Conservation (phyloP, 2,797 vertebrate species). For the Microchirus variegatus region DNA sequence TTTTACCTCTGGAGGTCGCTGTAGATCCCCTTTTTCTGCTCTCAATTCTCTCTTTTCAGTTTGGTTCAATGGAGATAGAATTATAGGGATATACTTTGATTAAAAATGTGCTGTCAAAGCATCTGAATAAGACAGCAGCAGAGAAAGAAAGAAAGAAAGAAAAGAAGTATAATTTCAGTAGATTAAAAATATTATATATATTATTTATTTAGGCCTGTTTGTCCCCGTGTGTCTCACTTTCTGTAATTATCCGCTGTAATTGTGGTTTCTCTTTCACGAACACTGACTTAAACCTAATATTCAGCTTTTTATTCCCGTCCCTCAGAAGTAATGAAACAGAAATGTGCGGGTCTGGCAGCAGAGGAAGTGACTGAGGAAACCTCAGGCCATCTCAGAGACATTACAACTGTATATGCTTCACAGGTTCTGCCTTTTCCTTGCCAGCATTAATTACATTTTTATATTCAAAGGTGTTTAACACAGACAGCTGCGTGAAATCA, state of each 20-base stretch:
- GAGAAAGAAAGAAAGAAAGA: neutral
- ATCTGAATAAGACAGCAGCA: neutral
- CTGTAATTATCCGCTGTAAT: neutral
- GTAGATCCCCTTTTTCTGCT: slow-evolving; percentile 75
- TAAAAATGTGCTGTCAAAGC: neutral
- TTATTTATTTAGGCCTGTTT: neutral
- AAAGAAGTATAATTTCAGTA: neutral
- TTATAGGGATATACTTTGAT: slow-evolving; percentile 17
- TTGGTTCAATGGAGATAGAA: slow-evolving; percentile 1
- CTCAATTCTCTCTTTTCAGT: slow-evolving; percentile 2
- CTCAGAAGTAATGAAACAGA: slow-evolving; percentile 34
- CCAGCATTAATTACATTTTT: slow-evolving; percentile 57
- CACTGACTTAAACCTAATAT: neutral
- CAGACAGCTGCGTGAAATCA: slow-evolving; percentile 47
- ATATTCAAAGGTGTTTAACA: slow-evolving; percentile 41
- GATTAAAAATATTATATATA: too few relatives aligned
- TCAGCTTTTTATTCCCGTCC: slow-evolving; percentile 15
- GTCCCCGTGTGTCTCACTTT: slow-evolving; percentile 3
- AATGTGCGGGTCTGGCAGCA: slow-evolving; percentile 35
- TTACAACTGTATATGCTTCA: slow-evolving; percentile 32
- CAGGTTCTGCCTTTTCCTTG: slow-evolving; percentile 31
- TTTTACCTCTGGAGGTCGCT: slow-evolving; percentile 85
- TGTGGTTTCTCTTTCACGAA: neutral
- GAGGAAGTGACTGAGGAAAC: slow-evolving; percentile 35
- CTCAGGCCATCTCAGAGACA: slow-evolving; percentile 40